Evolutionary conservation across 2,888 invertebrate genomes (phyloP).

Genomic region (Suillia variegata): DNA sequence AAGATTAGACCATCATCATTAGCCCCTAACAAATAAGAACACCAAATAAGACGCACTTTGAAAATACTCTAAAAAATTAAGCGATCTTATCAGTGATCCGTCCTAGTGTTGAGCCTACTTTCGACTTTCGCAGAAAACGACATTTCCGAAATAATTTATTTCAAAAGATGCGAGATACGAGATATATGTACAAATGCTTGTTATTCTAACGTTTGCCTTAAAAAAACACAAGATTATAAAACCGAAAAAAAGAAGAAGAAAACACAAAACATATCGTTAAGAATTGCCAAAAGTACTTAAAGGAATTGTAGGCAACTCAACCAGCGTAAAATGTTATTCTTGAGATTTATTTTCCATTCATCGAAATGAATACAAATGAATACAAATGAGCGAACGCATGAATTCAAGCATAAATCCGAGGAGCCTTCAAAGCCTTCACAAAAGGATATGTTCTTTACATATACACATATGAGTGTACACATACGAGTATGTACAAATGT

Average conservation of each 20-base stretch:
- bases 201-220: slow-evolving; percentile 35
- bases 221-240: slow-evolving; percentile 22
- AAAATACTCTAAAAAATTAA: too few relatives aligned
- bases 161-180: neutral
- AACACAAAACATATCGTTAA: slow-evolving; percentile 25
- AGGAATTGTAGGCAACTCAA: slow-evolving; percentile 34
- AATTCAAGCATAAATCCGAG: slow-evolving; percentile 17
- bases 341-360: slow-evolving; percentile 27
- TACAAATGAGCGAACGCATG: too few relatives aligned
- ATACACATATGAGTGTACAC: too few relatives aligned
- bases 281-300: too few relatives aligned
- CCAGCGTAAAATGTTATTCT: slow-evolving; percentile 38
- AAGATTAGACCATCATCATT: too few relatives aligned
- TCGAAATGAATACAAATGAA: slow-evolving; percentile 15
- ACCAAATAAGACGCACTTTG: too few relatives aligned
- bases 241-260: neutral
- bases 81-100: slow-evolving; percentile 20
- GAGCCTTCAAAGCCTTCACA: neutral
- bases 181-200: slow-evolving; percentile 11
- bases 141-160: neutral
- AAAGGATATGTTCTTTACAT: too few relatives aligned
- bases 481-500: too few relatives aligned
- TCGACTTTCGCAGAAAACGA: slow-evolving; percentile 20
- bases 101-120: slow-evolving; percentile 24
- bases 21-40: too few relatives aligned